Evolutionary conservation across 2,888 invertebrate genomes (phyloP).

Genomic region (Orthosia gothica): DNA sequence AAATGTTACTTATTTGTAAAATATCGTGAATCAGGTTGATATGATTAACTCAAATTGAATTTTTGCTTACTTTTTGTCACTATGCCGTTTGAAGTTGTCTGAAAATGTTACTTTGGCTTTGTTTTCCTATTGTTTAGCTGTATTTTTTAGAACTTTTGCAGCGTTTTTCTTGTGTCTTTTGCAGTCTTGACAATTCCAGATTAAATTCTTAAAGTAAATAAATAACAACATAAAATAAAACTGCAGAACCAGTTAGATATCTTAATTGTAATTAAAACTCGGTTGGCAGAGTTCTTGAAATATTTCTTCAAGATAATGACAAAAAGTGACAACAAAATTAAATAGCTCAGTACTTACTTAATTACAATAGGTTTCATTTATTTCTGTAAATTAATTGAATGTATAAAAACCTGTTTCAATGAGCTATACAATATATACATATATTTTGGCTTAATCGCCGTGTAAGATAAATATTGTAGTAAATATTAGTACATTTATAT

Average conservation of each 20-base stretch:
- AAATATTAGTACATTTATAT: constrained; percentile 61
- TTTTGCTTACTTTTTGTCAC: constrained; percentile 38
- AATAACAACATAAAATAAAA: constrained; percentile 20
- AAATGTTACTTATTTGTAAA: constrained; percentile 54
- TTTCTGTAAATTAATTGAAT: constrained; percentile 26
- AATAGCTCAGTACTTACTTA: constrained; percentile 27
- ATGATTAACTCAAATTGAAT: constrained; percentile 13
- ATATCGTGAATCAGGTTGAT: constrained; percentile 47
- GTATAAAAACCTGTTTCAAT: constrained; percentile 35
- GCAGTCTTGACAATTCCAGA: constrained; percentile 1
- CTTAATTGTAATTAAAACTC: constrained; percentile 48
- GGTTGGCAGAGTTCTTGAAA: constrained; percentile 11
- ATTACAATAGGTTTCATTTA: constrained; percentile 10
- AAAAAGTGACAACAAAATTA: constrained; percentile 45
- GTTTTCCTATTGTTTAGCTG: neutral
- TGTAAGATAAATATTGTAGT: constrained; percentile 71
- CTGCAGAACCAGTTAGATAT: constrained; percentile 23
- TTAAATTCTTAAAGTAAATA: neutral
- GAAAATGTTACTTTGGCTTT: neutral
- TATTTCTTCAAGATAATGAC: constrained; percentile 29
- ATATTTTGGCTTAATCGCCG: constrained; percentile 64
- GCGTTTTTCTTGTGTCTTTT: neutral
- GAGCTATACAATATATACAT: constrained; percentile 48
- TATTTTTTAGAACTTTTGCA: neutral
- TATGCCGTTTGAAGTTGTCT: neutral